phyloP scores from a whole-genome alignment of 2,797 vertebrate genomes.

The Balearica regulorum region DNA sequence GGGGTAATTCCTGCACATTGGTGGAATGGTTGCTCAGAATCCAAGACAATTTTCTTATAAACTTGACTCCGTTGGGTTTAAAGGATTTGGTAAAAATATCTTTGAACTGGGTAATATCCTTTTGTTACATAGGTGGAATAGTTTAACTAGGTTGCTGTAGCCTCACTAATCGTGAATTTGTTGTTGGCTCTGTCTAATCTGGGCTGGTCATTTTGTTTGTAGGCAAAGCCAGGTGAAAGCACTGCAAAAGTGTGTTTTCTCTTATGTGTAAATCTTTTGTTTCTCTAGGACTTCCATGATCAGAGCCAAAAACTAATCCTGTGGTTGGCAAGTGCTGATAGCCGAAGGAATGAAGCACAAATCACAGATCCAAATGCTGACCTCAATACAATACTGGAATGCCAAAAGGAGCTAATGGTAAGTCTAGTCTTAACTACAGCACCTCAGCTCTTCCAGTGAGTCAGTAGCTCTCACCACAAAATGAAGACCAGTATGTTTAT shows the following conservation, averaged over 20 bases:
- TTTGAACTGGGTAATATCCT: not conserved
- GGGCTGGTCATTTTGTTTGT: not conserved
- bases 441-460: not conserved
- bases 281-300: constrained; percentile 87
- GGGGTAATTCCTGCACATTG: not conserved
- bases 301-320: constrained; percentile 81
- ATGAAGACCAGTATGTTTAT: not conserved
- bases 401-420: constrained; percentile 79
- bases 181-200: not conserved
- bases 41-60: not conserved
- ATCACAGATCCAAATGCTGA: constrained; percentile 57
- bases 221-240: not conserved
- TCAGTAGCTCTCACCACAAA: not conserved
- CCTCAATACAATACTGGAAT: constrained; percentile 58
- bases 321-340: constrained; percentile 84
- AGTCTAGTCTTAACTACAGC: not conserved
- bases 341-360: constrained; percentile 63
- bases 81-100: not conserved
- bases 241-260: not conserved
- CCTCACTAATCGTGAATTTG: not conserved
- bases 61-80: not conserved
- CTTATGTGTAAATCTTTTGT: not conserved
- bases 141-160: not conserved
- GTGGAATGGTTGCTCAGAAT: not conserved
- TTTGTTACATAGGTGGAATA: not conserved